A percentile compares a stretch with the other conserved stretches of the same genome.
phyloP scores from a whole-genome alignment of 2,797 vertebrate species.

The Nannoperca obscura region DNA sequence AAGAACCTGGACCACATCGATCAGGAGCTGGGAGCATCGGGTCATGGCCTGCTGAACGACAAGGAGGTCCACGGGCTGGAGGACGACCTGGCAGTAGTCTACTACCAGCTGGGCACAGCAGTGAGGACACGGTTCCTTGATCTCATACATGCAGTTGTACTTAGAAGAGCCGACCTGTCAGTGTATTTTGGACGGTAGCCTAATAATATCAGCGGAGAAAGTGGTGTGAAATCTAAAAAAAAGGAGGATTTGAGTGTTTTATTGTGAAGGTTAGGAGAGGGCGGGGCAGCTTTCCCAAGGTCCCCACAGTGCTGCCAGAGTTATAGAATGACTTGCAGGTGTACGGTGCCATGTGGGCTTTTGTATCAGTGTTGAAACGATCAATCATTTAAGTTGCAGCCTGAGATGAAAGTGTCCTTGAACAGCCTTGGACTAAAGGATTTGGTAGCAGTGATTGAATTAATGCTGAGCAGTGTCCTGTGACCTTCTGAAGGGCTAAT shows the following conservation, averaged over 20 bases:
- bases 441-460: background rate
- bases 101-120: constrained; percentile 78
- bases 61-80: constrained; percentile 78
- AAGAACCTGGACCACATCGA: constrained; percentile 84
- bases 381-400: background rate
- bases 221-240: background rate
- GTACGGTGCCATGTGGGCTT: too few species aligned
- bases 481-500: background rate
- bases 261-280: background rate
- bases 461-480: background rate
- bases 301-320: background rate
- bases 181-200: background rate
- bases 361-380: too few species aligned
- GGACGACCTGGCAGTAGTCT: constrained; percentile 81
- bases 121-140: constrained; percentile 52
- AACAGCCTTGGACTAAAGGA: background rate
- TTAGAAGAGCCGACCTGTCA: background rate
- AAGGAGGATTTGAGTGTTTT: background rate
- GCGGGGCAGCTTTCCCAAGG: background rate
- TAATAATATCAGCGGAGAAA: background rate
- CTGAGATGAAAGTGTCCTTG: constrained; percentile 13
- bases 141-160: background rate
- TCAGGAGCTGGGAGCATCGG: constrained; percentile 71
- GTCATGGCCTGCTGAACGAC: constrained; percentile 73
- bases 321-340: too few species aligned